Evolutionary conservation across 2,113 vertebrate genomes (phyloP).

Genomic region (Tychaedon coryphoeus): DNA sequence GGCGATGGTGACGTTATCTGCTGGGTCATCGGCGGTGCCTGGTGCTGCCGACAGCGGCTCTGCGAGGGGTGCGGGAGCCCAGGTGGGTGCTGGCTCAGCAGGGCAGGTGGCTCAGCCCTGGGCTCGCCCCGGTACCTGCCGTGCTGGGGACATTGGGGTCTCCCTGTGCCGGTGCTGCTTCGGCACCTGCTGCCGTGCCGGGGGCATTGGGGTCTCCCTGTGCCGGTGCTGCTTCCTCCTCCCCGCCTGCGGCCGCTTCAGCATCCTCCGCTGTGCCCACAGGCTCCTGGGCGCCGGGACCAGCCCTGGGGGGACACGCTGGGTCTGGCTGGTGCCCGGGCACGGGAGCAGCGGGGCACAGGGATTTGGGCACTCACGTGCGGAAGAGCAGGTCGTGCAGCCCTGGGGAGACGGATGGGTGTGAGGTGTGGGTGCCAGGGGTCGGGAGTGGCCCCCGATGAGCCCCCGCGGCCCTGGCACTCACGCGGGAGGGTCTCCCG

Average conservation of each 20-base stretch:
- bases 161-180: background rate
- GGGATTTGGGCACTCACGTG: background rate
- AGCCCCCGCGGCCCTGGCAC: rapidly evolving
- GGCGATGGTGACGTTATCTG: background rate
- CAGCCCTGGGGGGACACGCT: background rate
- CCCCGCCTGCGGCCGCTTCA: rapidly evolving
- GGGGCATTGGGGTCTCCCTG: background rate
- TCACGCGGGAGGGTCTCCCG: background rate
- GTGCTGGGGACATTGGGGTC: rapidly evolving
- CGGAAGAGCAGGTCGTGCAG: slow-evolving; percentile 28
- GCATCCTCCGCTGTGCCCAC: background rate
- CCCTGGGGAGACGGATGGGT: background rate
- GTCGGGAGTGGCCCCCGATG: rapidly evolving
- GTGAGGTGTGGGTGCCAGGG: rapidly evolving
- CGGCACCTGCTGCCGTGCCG: background rate
- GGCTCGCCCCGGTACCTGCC: background rate
- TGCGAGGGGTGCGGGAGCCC: background rate
- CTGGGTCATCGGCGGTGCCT: rapidly evolving
- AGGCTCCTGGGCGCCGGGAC: rapidly evolving
- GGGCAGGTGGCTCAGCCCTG: rapidly evolving
- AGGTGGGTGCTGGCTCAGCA: rapidly evolving
- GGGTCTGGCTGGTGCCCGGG: rapidly evolving
- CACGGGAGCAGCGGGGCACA: rapidly evolving
- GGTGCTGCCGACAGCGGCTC: background rate
- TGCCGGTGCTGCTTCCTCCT: background rate